Evolutionary conservation across 2,113 vertebrate genomes (phyloP), one percentile per base, ranked within the genome.

Genomic region (Chelonoidis abingdonii): DNA sequence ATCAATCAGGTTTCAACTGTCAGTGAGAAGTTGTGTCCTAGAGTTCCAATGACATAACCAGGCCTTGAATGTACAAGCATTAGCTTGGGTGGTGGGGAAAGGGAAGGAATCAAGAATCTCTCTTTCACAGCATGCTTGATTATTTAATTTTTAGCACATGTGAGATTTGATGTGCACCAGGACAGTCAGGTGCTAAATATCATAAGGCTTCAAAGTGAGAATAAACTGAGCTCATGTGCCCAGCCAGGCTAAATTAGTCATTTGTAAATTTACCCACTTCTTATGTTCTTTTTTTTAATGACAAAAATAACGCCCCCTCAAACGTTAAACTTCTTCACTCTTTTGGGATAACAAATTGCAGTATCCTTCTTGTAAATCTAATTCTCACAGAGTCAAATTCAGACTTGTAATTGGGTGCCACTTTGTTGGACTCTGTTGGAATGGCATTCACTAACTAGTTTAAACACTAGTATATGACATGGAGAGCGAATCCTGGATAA

Each of bases 401-500:
- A 80, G 87, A 49, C 8, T 0, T 54, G 93, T 86, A 83, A 17
- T 56, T 79, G 0, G 79, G 62, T 53, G 41, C n/a, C 53, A 11
- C 50, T 89, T 94, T 88, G 89, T 56, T 82, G 87, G 90, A 90
- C n/a, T 17, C 54, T 22, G 5, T 76, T 90, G 87, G 72, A 38
- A 53, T 72, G 92, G 90, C 89, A 89, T 72, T 56, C 49, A 2
- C 38, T 79, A 65, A 12, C 59, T 95, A 94, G 3, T 83, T 92
- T 65, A 87, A 90, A 78, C 87, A 13, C 56, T 59, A 56, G 24
- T 65, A 78, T 21, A 80, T 38, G 82, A 0, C 1, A n/a, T 91
- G 62, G 94, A 94, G 81, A 72, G 85, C 57, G 85, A 96, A 93
- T 94, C 90, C 56, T 76, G 76, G 85, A 94, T 94, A 96, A 95